Evolutionary conservation across 1,140 invertebrate genomes (phyloP).

Genomic region (Polyergus mexicanus): DNA sequence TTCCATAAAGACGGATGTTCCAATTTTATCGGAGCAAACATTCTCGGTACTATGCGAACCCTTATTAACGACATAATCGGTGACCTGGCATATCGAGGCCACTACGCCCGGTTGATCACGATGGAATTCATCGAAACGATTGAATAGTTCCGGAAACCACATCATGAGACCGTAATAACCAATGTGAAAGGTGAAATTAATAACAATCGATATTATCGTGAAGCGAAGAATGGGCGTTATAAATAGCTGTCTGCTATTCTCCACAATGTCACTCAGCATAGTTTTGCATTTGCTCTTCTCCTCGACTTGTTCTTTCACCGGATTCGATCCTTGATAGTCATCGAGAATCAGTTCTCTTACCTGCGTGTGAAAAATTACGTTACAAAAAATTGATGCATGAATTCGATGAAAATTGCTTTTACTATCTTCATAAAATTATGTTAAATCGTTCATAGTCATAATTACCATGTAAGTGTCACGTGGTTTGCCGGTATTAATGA

Average conservation of each 20-base stretch:
- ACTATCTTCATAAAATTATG: not conserved
- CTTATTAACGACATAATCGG: conserved; percentile 90
- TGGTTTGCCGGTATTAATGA: conserved; percentile 92
- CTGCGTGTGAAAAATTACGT: conserved; percentile 63
- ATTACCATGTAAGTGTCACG: conserved; percentile 91
- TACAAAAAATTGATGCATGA: conserved; percentile 5
- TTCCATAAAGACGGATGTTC: conserved; percentile 93
- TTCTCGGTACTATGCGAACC: conserved; percentile 88
- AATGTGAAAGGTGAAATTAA: conserved; percentile 96
- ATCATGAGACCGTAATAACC: conserved; percentile 96
- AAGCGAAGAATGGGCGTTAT: conserved; percentile 92
- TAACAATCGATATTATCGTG: conserved; percentile 93
- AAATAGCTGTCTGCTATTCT: conserved; percentile 93
- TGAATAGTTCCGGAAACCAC: conserved; percentile 97
- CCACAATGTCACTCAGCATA: conserved; percentile 92
- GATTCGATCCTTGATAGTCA: conserved; percentile 87
- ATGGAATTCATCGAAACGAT: conserved; percentile 93
- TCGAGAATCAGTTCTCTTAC: conserved; percentile 92
- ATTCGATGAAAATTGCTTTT: not conserved
- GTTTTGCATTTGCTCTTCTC: conserved; percentile 88
- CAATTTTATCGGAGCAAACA: conserved; percentile 91
- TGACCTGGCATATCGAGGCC: conserved; percentile 92
- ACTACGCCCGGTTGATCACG: conserved; percentile 86
- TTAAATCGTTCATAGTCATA: not conserved
- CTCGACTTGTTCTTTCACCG: conserved; percentile 83